Evolutionary conservation across 2,797 vertebrate species (phyloP).

Genomic region (Babyrousa celebensis): DNA sequence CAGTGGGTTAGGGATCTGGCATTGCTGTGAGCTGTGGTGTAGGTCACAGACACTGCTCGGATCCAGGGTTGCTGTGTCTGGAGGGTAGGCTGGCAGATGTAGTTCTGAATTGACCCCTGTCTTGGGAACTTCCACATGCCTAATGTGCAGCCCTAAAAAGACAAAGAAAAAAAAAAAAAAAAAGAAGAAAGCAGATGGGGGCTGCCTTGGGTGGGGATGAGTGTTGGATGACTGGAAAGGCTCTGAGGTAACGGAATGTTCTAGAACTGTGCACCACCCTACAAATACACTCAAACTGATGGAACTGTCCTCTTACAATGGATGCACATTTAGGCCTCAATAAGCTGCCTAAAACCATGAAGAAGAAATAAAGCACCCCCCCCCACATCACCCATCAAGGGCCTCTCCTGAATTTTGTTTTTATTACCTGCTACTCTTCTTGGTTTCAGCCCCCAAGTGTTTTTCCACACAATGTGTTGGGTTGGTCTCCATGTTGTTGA

Average conservation of each 20-base stretch:
- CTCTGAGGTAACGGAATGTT: neutral
- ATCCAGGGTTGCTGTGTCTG: no score
- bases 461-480: neutral
- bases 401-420: neutral
- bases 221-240: neutral
- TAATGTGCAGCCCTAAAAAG: no score
- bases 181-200: neutral
- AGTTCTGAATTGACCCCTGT: no score
- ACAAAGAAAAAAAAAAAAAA: no score
- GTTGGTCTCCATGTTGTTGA: neutral
- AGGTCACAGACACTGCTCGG: no score
- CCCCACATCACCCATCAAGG: fast-evolving
- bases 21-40: no score
- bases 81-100: no score
- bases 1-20: no score
- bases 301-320: neutral
- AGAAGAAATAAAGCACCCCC: neutral
- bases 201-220: neutral
- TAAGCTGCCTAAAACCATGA: neutral
- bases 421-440: neutral
- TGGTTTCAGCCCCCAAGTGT: neutral
- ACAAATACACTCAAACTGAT: neutral
- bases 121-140: no score
- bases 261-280: neutral
- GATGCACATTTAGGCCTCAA: neutral